Base-by-base conservation (phyloP, 2,113 vertebrate species). In the Oceanodroma tethys region DNA sequence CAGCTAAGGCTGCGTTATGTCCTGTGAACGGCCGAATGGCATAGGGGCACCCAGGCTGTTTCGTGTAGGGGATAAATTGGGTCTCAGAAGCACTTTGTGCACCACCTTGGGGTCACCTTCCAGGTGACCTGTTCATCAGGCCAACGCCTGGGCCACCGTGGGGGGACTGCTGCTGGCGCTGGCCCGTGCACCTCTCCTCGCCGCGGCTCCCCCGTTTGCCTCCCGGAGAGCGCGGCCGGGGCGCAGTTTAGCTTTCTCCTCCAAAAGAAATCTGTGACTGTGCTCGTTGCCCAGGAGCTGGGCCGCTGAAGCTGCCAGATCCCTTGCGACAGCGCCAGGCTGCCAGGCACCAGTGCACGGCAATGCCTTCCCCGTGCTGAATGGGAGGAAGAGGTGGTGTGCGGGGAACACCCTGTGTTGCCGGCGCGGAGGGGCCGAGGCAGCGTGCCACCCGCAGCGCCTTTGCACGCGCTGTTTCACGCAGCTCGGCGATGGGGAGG, bases 301-400 rank as follows among this genome's bases (percentile, higher is more conserved):
- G 45, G 65, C 68, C 67, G 78, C 43, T 0, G 5, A 55, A 56
- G 79, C 88, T 91, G 94, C 93, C 95, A 68, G 87, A 43, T 81
- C 47, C 80, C 90, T 47, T 22, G 80, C 18, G n/a, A 52, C 81
- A 84, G 96, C 0, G 1, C 94, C 20, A 1, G 42, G 82, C 79
- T 96, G 96, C 88, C 96, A 93, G 93, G 93, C 87, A 91, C 65
- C 91, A 70, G 78, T 1, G 47, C 23, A 16, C 9, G 60, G 59
- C 58, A 29, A 38, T 90, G 94, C 65, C 70, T 93, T 91, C 85
- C 95, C 67, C 3, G 10, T 2, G 20, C 76, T 97, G 98, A 98
- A 98, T 98, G 97, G 92, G 65, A 98, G 98, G 98, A 98, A 98
- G 94, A 97, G 97, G 97, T 73, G 97, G 96, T 78, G 94, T 75